Evolutionary conservation across 2,888 invertebrate species (phyloP), one percentile per base, ranked within the genome.

Genomic region (Odontothrips loti): DNA sequence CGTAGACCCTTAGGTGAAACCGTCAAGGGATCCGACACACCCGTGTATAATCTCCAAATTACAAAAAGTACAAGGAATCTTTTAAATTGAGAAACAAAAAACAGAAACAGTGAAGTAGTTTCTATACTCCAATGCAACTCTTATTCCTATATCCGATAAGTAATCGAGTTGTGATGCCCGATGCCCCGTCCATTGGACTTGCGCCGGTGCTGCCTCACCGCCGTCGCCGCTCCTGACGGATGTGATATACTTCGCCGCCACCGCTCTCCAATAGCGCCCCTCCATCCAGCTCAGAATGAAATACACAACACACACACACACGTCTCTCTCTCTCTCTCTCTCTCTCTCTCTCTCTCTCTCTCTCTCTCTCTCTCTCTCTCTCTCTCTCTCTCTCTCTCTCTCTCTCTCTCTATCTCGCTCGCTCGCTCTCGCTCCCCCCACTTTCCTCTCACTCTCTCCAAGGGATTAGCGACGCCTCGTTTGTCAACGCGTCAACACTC

Each of bases 401-500:
- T 9, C 17, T 15, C 58, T 6, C 17, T 58, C 34, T 6, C 6
- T 43, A n/a, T n/a, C n/a, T n/a, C n/a, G n/a, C 68, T 23, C 68
- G 20, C 68, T n/a, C 23, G 12, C 15, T 23, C 68, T 3, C 68
- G n/a, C 68, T 23, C 63, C 63, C 6, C 20, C 63, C n/a, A 9
- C 34, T 2, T 6, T 43, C 1, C 12, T 27, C 68, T 27, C 23
- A 23, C 12, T 27, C 68, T 9, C 68, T 27, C 27, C 68, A 75
- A 58, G 20, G 68, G 68, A 75, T 75, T 75, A 75, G 68, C 68
- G 27, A 75, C 68, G 68, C 68, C 68, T 75, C 68, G 68, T 75
- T 75, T 75, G 68, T 75, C 68, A 75, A 75, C 68, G 68, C 68
- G 68, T 75, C 68, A 75, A 75, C 68, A 75, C 68, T 75, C 23